Evolutionary conservation across 2,888 invertebrate genomes (phyloP).

Genomic region (Sipha maydis): DNA sequence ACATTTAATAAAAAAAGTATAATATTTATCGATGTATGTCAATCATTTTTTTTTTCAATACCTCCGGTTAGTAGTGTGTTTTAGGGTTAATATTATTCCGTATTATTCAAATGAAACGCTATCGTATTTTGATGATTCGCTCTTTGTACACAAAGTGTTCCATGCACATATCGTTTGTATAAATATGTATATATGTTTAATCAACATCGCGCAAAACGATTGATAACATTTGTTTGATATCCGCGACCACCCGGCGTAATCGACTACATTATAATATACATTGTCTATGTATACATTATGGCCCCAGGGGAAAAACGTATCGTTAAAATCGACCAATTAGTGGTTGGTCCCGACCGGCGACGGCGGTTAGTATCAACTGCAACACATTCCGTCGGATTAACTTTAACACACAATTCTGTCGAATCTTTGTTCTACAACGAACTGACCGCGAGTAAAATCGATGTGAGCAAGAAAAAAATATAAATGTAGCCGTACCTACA

Average conservation of each 20-base stretch:
- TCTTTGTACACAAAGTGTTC: too few relatives aligned
- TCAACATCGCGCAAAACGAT: neutral
- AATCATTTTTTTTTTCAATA: too few relatives aligned
- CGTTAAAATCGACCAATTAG: constrained; percentile 1
- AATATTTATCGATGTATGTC: too few relatives aligned
- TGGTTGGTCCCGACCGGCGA: constrained; percentile 2
- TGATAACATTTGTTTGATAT: neutral
- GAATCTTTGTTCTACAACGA: neutral
- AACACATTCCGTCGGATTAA: constrained; percentile 6
- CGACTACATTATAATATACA: constrained; percentile 3
- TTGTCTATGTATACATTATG: neutral
- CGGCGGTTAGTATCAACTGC: neutral
- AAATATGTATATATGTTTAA: neutral
- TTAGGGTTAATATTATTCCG: too few relatives aligned
- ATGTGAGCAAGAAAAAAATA: neutral
- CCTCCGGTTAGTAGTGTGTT: too few relatives aligned
- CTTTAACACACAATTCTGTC: neutral
- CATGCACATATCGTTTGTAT: too few relatives aligned
- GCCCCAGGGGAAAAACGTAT: neutral
- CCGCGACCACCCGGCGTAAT: constrained; percentile 43
- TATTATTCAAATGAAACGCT: too few relatives aligned
- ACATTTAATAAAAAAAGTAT: too few relatives aligned
- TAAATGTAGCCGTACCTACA: neutral
- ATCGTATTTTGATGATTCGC: too few relatives aligned
- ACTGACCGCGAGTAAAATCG: neutral